A percentile compares a stretch with the other conserved stretches of the same genome.
Evolutionary conservation across 37 sponge, comb jelly and placozoan species (phyloP).

Genomic region (Halisarca cf. caerulea): DNA sequence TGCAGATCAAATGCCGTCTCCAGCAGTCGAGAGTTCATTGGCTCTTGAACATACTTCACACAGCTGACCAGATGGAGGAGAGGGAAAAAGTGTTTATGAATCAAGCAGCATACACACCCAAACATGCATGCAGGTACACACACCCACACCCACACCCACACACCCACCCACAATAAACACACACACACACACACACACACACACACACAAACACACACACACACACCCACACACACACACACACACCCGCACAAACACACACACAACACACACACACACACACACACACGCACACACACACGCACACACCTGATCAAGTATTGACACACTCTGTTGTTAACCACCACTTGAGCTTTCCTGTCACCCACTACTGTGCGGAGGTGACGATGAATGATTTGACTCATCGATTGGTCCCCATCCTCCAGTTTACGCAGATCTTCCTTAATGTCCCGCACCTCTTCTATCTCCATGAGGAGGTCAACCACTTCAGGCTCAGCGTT

Average conservation of each 20-base stretch:
- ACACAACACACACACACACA: background rate
- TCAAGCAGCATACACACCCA: background rate
- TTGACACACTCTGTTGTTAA: constrained; percentile 89
- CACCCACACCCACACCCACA: too few relatives aligned
- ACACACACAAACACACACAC: background rate
- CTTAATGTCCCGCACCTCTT: constrained; percentile 54
- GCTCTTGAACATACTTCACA: constrained; percentile 96
- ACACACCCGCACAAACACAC: constrained; percentile 83
- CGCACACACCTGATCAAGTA: constrained; percentile 83
- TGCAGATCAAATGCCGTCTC: constrained; percentile 77
- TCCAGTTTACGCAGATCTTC: constrained; percentile 12
- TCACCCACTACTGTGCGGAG: background rate
- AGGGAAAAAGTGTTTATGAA: background rate
- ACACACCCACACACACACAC: constrained; percentile 86
- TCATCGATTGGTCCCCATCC: background rate
- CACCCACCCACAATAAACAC: too few relatives aligned
- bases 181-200: background rate
- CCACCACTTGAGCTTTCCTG: background rate
- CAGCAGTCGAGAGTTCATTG: constrained; percentile 87
- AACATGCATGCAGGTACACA: too few relatives aligned
- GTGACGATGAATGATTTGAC: background rate
- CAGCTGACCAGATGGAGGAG: constrained; percentile 54
- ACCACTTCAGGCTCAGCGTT: constrained; percentile 92
- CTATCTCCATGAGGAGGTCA: constrained; percentile 98
- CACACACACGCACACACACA: background rate